Base-by-base conservation (phyloP, 1,140 invertebrate species). In the Macrosteles quadrilineatus region DNA sequence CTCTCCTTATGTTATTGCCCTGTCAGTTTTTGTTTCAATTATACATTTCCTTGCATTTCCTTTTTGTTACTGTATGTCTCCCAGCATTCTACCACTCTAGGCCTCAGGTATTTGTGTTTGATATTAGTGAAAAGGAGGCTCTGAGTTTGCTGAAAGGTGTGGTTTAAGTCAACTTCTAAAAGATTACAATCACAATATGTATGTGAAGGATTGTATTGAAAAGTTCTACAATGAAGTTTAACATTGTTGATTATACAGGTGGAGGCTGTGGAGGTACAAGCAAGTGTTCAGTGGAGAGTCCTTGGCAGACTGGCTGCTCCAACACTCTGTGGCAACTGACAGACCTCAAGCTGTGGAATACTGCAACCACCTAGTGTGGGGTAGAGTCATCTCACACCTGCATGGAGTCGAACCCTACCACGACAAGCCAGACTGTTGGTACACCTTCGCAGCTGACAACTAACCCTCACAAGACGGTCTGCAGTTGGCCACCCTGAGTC, bases 281-380 rank as follows among this genome's bases (percentile, higher is more conserved):
- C 84, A 86, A 72, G 93, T 91, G 12, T 98, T 98, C 78, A 89
- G 88, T 74, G 95, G 95, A 21, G 85, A 84, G 69, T 89, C 91
- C 73, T 85, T 98, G 27, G 90, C 95, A 19, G 88, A 92, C 76
- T 98, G 95, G 95, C 82, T 97, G 6, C 80, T 94, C 9, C 84
- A 88, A 73, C 89, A 90, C 57, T 92, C 92, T 0, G 78, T 98
- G 14, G 90, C 89, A 0, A 81, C 84, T 55, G 91, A 91, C 80
- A 82, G 91, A 21, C 83, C 84, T 29, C 91, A 95, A 76, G 95
- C 92, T 19, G 85, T 91, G 0, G 85, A 84, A 32, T 97, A 96
- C 81, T 94, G 92, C n/a, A 84, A 88, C 25, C 88, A 91, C 77
- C 83, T 98, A 4, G 80, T 97, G 1, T 88, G 92, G 77, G 93